These are phyloP conservation scores for Amazona ochrocephala DNA, from an alignment of 2,797 vertebrate genomes.

Conservation along the genomic window DNA sequence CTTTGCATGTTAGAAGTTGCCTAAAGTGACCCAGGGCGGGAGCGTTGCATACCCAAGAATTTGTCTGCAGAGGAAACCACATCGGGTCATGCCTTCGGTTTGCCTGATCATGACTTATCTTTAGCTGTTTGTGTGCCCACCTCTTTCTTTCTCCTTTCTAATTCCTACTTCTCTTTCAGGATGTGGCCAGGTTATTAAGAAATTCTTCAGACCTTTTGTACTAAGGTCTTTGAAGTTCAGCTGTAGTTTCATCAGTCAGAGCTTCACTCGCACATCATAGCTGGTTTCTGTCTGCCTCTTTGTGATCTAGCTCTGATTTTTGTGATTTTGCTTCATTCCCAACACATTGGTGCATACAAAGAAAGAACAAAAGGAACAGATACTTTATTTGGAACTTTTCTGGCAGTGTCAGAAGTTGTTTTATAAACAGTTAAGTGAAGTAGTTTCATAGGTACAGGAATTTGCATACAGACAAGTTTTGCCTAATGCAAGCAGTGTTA, in stretches of 20 bases:
- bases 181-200: neutral
- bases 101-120: neutral
- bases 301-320: neutral
- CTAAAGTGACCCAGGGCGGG: neutral
- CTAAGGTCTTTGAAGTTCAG: neutral
- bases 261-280: rapidly evolving
- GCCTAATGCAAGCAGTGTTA: neutral
- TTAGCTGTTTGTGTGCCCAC: neutral
- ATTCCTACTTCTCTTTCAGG: neutral
- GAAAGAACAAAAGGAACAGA: neutral
- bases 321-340: neutral
- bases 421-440: neutral
- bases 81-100: neutral
- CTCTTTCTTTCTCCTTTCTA: neutral
- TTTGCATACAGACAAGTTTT: neutral
- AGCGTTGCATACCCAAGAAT: neutral
- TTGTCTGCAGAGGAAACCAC: neutral
- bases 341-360: neutral
- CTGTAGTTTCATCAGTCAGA: neutral
- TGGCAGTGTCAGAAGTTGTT: neutral
- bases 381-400: neutral
- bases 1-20: neutral
- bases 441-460: neutral
- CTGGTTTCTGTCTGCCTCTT: neutral
- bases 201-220: neutral